Evolutionary conservation across 1,140 invertebrate species (phyloP), one percentile per base, ranked within the genome.

Genomic region (Leguminivora glycinivorella): DNA sequence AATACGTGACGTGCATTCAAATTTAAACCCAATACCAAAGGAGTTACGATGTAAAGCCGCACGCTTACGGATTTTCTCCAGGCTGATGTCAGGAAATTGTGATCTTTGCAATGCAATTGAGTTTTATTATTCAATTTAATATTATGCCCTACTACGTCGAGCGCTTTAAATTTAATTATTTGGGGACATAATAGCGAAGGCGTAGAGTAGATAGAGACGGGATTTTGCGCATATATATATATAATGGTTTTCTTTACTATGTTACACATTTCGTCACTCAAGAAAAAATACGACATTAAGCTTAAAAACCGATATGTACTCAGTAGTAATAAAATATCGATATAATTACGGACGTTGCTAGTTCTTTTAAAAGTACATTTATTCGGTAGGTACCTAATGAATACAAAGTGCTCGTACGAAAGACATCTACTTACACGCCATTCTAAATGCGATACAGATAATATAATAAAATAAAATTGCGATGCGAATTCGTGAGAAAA

Each of bases 391-490:
- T 56, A 69, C 73, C 68, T 71, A 74, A 73, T 63, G 70, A 77
- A 71, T 72, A 75, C 68, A 67, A 79, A 69, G 74, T 83, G 80
- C 79, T 81, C 75, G 82, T 81, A 75, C 72, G 58, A 75, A 67
- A 72, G 67, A 58, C 69, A 75, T n/a, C 70, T 77, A 58, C 69
- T 84, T 80, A 83, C 77, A 73, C 76, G 85, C 82, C 81, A 89
- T 85, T 88, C 83, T 85, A 90, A 90, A 90, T 83, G 81, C 83
- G 81, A 89, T 86, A 89, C 87, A 87, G 87, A 90, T 90, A 90
- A 91, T 91, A 88, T 88, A 89, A 89, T 89, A 91, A 87, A 90
- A 91, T 89, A 87, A 91, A 91, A 91, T 91, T 91, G 87, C 88
- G 83, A 87, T 88, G 87, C 82, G 86, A 90, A 91, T 91, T 91